A percentile compares a stretch with the other conserved stretches of the same genome.
phyloP scores from a whole-genome alignment of 2,113 vertebrate species.

The Tor tambroides region DNA sequence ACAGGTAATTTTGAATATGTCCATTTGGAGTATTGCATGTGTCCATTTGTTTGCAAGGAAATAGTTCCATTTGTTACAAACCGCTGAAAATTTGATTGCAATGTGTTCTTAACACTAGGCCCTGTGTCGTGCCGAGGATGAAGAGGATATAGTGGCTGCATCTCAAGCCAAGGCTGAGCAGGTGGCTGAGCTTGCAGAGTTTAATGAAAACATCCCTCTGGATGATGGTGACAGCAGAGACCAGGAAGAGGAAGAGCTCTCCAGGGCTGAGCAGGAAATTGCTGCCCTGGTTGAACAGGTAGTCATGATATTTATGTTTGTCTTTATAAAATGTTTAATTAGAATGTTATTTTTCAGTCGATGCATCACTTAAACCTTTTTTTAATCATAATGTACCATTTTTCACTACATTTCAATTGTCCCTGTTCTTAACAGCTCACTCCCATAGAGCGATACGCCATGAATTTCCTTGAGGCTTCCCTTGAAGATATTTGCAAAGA shows the following conservation, averaged over 20 bases:
- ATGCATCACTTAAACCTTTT: too few species aligned
- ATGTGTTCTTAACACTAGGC: conserved; percentile 72
- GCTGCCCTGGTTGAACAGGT: conserved; percentile 93
- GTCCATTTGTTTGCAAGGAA: not conserved
- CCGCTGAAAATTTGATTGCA: not conserved
- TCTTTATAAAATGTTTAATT: not conserved
- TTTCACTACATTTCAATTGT: not conserved
- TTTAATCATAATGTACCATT: not conserved
- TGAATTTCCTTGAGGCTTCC: conserved; percentile 93
- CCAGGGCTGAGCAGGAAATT: conserved; percentile 92
- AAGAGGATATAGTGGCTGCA: conserved; percentile 91
- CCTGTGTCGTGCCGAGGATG: conserved; percentile 89
- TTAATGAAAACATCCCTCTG: conserved; percentile 88
- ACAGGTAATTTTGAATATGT: conserved; percentile 77
- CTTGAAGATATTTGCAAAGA: conserved; percentile 90
- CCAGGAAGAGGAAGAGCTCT: conserved; percentile 88
- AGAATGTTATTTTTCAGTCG: not conserved
- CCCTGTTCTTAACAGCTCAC: conserved; percentile 77
- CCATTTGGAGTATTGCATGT: not conserved
- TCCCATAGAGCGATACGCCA: conserved; percentile 92
- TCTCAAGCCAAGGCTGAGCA: conserved; percentile 93
- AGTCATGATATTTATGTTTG: conserved; percentile 1
- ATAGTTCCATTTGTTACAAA: not conserved
- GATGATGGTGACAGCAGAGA: conserved; percentile 80
- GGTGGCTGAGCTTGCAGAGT: conserved; percentile 92